Conservation (phyloP, 2,113 vertebrate species). For the Tupaia tana region DNA sequence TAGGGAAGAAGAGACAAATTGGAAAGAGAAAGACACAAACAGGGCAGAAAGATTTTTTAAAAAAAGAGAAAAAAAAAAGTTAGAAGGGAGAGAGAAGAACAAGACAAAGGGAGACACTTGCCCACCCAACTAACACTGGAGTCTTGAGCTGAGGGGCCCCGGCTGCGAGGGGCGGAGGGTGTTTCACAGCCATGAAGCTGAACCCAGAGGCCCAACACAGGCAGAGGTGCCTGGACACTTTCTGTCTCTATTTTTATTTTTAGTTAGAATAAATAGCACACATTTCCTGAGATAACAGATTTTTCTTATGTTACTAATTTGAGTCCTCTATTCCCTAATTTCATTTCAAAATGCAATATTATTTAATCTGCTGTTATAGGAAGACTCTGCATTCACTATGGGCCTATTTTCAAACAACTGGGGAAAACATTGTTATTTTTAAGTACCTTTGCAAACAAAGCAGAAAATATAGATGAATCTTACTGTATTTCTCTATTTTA, state of each 20-base stretch:
- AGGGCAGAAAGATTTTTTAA: no score
- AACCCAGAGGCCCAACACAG: no score
- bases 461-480: conserved; percentile 40
- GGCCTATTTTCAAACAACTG: neutral
- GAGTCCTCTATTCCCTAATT: conserved; percentile 52
- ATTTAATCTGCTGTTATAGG: conserved; percentile 7
- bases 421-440: conserved; percentile 52
- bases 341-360: conserved; percentile 26
- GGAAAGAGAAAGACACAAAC: no score
- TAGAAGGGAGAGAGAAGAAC: no score
- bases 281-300: conserved; percentile 44
- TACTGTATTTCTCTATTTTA: neutral
- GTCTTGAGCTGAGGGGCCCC: no score
- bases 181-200: no score
- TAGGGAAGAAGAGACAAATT: no score
- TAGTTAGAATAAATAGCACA: conserved; percentile 20
- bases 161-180: no score
- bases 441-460: neutral
- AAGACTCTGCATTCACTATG: neutral
- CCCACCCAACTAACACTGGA: no score
- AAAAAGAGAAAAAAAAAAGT: no score
- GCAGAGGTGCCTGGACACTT: no score
- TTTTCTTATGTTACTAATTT: conserved; percentile 33
- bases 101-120: no score
- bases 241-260: neutral